These are phyloP conservation scores for Acrobeloides nanus DNA, from an alignment of 2,888 invertebrate genomes.

Conservation along the genomic window DNA sequence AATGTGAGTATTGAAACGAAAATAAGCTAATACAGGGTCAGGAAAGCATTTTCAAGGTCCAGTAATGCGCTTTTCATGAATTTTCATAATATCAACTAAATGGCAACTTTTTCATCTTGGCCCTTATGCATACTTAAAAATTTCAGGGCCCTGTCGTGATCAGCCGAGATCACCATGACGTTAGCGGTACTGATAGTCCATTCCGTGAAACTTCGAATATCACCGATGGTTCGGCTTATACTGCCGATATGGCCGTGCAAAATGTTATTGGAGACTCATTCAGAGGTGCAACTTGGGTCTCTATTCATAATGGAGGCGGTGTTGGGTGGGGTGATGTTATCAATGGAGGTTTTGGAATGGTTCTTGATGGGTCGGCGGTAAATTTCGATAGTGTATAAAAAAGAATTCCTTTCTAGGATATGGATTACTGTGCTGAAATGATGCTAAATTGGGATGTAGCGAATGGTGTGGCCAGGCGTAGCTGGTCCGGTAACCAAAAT, in stretches of 20 bases:
- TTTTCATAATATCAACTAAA: no score
- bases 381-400: background rate
- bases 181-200: slow-evolving; percentile 64
- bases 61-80: no score
- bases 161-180: slow-evolving; percentile 64
- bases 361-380: slow-evolving; percentile 60
- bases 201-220: slow-evolving; percentile 64
- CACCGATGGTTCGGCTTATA: slow-evolving; percentile 62
- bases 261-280: slow-evolving; percentile 58
- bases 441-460: slow-evolving; percentile 64
- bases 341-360: slow-evolving; percentile 64
- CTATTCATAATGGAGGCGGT: slow-evolving; percentile 55
- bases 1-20: no score
- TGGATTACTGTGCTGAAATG: slow-evolving; percentile 56
- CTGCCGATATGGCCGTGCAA: slow-evolving; percentile 62
- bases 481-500: slow-evolving; percentile 62
- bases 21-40: no score
- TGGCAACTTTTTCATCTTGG: background rate
- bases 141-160: slow-evolving; percentile 61
- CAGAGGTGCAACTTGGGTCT: slow-evolving; percentile 64
- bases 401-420: slow-evolving; percentile 52
- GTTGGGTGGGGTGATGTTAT: slow-evolving; percentile 63
- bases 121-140: background rate
- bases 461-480: slow-evolving; percentile 61
- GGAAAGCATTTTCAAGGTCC: no score